phyloP scores from a whole-genome alignment of 2,888 invertebrate species.

The Plagiodera versicolora region DNA sequence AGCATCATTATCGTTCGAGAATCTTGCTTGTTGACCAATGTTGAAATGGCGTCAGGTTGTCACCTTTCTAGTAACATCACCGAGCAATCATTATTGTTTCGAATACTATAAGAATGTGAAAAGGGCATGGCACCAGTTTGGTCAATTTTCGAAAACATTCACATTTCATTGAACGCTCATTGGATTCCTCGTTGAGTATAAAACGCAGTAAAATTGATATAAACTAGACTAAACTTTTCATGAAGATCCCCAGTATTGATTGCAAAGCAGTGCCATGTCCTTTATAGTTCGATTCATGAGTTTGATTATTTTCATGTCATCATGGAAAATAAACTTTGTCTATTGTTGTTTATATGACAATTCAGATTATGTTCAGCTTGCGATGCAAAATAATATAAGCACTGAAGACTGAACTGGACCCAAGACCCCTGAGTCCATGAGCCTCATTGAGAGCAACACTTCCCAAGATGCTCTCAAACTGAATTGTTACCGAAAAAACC shows the following conservation, averaged over 20 bases:
- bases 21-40: no score
- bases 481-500: constrained; percentile 36
- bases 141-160: no score
- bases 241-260: no score
- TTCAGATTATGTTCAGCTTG: constrained; percentile 32
- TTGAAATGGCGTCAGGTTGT: no score
- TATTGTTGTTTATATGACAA: constrained; percentile 33
- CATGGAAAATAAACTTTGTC: constrained; percentile 21
- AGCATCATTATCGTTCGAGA: no score
- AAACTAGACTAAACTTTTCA: no score
- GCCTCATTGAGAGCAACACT: constrained; percentile 34
- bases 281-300: neutral
- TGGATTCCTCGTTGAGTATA: no score
- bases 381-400: constrained; percentile 29
- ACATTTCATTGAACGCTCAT: no score
- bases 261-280: neutral
- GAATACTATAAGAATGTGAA: neutral
- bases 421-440: constrained; percentile 24
- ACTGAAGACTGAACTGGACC: constrained; percentile 26
- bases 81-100: neutral
- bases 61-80: neutral
- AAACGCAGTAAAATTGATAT: no score
- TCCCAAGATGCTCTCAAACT: constrained; percentile 42
- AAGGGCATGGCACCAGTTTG: neutral
- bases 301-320: constrained; percentile 10